A percentile compares a stretch with the other conserved stretches of the same genome.
Conservation (phyloP, 2,888 invertebrate genomes). For the Buathra laborator region DNA sequence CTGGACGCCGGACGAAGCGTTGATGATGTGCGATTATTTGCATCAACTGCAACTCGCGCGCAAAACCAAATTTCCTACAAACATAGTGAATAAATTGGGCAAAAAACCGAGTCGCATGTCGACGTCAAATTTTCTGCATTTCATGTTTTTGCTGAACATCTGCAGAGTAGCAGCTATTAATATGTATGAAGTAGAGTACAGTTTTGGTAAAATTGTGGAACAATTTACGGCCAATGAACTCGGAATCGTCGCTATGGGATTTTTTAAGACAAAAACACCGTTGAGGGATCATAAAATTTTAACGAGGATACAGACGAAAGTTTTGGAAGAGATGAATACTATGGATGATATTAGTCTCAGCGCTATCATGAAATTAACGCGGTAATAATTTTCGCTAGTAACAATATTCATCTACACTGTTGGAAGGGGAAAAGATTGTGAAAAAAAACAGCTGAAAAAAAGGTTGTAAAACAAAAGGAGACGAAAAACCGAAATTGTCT, state of each 20-base stretch:
- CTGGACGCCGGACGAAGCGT: slow-evolving; percentile 87
- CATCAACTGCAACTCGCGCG: slow-evolving; percentile 87
- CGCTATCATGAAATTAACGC: slow-evolving; percentile 88
- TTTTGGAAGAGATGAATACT: slow-evolving; percentile 86
- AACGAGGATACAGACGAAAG: slow-evolving; percentile 86
- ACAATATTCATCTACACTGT: not conserved
- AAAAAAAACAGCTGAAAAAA: not conserved
- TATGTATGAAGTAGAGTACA: slow-evolving; percentile 89
- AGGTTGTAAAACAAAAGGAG: not conserved
- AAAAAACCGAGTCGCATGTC: slow-evolving; percentile 87
- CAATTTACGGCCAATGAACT: slow-evolving; percentile 89
- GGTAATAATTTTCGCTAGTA: slow-evolving; percentile 64
- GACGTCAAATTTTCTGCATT: slow-evolving; percentile 88
- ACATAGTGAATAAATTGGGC: slow-evolving; percentile 87
- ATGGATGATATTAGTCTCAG: slow-evolving; percentile 89
- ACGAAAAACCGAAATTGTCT: slow-evolving; percentile 37
- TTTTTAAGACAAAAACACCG: slow-evolving; percentile 91
- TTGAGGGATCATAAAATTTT: slow-evolving; percentile 87
- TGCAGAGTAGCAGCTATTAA: slow-evolving; percentile 87
- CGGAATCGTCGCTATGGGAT: slow-evolving; percentile 91
- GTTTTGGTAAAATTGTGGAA: slow-evolving; percentile 86
- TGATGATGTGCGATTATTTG: slow-evolving; percentile 89
- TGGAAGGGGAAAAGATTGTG: too few relatives aligned
- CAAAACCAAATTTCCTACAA: slow-evolving; percentile 87
- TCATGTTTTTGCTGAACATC: slow-evolving; percentile 89